Evolutionary conservation across 2,113 vertebrate species (phyloP).

Genomic region (Danio rerio): GRCz12tu NC_133186.1:27199501-27200000

Average conservation of each 20-base stretch:
- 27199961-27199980: neutral
- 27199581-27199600: no score
- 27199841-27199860: slow-evolving; percentile 28
- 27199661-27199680: no score
- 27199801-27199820: slow-evolving; percentile 23
- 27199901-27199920: slow-evolving; percentile 93
- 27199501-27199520: no score
- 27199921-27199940: slow-evolving; percentile 99
- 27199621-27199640: no score
- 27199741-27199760: neutral
- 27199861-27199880: slow-evolving; percentile 87
- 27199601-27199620: no score
- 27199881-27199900: slow-evolving; percentile 92
- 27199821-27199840: slow-evolving; percentile 9
- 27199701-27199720: slow-evolving; percentile 10
- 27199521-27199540: no score
- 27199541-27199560: no score
- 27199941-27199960: slow-evolving; percentile 92
- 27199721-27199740: neutral
- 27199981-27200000: no score
- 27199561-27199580: no score
- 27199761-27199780: slow-evolving; percentile 28
- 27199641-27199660: no score
- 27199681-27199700: no score
- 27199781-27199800: neutral